Evolutionary conservation across 2,113 vertebrate genomes (phyloP).

Genomic region (Cottus gobio): DNA sequence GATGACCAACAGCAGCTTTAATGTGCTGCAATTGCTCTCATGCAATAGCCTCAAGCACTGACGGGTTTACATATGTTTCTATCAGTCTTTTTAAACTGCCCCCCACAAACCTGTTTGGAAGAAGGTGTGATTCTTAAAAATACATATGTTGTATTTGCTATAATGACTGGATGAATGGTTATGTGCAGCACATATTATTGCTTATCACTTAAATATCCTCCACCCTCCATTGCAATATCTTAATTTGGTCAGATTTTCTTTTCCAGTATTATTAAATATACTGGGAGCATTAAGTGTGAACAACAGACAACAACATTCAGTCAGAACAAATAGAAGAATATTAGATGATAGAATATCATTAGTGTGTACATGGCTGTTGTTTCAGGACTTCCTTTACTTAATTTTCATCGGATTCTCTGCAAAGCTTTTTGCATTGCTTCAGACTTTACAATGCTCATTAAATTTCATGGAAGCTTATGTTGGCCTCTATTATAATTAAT

Average conservation of each 20-base stretch:
- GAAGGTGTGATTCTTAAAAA: not conserved
- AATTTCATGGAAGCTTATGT: conserved; percentile 82
- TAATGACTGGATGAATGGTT: not conserved
- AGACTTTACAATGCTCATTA: conserved; percentile 78
- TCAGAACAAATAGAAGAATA: not conserved
- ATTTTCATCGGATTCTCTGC: conserved; percentile 43
- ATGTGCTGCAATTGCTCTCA: conserved; percentile 6
- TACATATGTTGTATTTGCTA: not conserved
- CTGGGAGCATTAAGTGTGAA: not conserved
- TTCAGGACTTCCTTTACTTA: conserved; percentile 61
- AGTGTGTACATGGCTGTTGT: conserved; percentile 44
- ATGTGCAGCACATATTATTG: not conserved
- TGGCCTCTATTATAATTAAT: conserved; percentile 79
- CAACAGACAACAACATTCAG: not conserved
- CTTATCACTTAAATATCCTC: not conserved
- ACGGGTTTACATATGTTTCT: conserved; percentile 1
- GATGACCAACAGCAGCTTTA: conserved; percentile 22
- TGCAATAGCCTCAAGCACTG: not conserved
- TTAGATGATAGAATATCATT: conserved; percentile 13
- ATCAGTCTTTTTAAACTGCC: not conserved
- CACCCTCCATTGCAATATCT: not conserved
- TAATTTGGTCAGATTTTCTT: not conserved
- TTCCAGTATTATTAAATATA: not conserved
- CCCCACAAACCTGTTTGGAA: not conserved
- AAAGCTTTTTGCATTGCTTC: conserved; percentile 54